A percentile compares a stretch with the other conserved stretches of the same genome.
These are phyloP conservation scores for Colius striatus DNA, from an alignment of 2,113 vertebrate species.

Conservation along the genomic window DNA sequence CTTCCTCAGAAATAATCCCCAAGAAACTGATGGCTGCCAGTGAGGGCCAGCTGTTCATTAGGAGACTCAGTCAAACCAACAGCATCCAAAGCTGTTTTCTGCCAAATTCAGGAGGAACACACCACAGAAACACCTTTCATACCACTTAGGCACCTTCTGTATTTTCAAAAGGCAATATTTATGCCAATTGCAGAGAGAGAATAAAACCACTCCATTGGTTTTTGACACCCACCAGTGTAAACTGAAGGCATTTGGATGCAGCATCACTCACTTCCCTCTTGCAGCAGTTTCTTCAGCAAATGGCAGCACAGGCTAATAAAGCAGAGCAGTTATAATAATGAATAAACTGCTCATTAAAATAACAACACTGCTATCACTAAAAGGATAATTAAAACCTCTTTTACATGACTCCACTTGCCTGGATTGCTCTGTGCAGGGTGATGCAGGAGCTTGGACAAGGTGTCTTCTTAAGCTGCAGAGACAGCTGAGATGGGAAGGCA, in stretches of 20 bases:
- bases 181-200: background rate
- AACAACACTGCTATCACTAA: background rate
- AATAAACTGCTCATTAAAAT: conserved; percentile 31
- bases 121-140: background rate
- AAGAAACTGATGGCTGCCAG: conserved; percentile 33
- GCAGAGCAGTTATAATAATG: background rate
- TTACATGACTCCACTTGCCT: background rate
- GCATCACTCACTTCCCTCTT: background rate
- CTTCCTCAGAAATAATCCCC: conserved; percentile 42
- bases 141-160: background rate
- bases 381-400: background rate
- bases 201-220: background rate
- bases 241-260: background rate
- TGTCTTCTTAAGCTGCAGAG: background rate
- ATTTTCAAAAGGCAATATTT: background rate
- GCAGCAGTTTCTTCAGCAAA: background rate
- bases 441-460: background rate
- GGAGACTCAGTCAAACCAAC: background rate
- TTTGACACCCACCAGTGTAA: background rate
- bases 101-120: background rate
- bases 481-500: fast-evolving
- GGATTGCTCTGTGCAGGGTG: background rate
- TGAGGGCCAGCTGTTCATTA: conserved; percentile 37
- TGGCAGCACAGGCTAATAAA: background rate
- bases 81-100: background rate